These are phyloP conservation scores for Nomia melanderi DNA, from an alignment of 1,140 invertebrate species.

Conservation along the genomic window DNA sequence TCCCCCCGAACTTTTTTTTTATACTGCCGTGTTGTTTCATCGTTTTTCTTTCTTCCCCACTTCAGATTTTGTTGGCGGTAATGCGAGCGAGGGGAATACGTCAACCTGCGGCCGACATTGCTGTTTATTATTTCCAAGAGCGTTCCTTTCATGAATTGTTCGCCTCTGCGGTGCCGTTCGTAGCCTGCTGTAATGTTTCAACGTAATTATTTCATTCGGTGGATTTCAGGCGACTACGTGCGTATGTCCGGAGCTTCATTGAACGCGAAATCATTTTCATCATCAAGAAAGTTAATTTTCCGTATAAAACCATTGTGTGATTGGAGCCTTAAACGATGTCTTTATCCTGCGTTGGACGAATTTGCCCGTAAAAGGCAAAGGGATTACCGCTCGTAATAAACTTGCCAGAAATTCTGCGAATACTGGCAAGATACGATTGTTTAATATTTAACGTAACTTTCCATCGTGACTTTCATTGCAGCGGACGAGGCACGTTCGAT, in stretches of 20 bases:
- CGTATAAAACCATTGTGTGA: conserved; percentile 49
- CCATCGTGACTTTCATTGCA: not conserved
- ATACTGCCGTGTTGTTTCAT: conserved; percentile 11
- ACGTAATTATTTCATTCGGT: conserved; percentile 28
- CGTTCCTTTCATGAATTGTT: not conserved
- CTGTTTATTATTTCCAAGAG: not conserved
- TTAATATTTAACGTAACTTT: conserved; percentile 40
- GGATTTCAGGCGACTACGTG: not conserved
- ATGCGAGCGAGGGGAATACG: conserved; percentile 11
- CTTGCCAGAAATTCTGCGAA: conserved; percentile 34
- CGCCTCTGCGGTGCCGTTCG: not conserved
- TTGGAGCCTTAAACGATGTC: conserved; percentile 54
- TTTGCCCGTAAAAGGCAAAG: conserved; percentile 54
- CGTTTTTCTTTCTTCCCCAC: conserved; percentile 1
- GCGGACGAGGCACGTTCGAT: not conserved
- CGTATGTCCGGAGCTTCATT: conserved; percentile 21
- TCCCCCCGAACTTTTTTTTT: conserved; percentile 8
- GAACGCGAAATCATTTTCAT: conserved; percentile 28
- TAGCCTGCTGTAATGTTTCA: not conserved
- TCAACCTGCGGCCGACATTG: not conserved
- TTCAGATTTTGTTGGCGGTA: not conserved
- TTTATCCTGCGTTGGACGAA: conserved; percentile 54
- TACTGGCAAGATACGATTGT: conserved; percentile 28
- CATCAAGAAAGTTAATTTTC: conserved; percentile 57
- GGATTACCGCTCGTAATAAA: conserved; percentile 58